Evolutionary conservation across 2,113 vertebrate genomes (phyloP).

Genomic region (Podocnemis expansa): DNA sequence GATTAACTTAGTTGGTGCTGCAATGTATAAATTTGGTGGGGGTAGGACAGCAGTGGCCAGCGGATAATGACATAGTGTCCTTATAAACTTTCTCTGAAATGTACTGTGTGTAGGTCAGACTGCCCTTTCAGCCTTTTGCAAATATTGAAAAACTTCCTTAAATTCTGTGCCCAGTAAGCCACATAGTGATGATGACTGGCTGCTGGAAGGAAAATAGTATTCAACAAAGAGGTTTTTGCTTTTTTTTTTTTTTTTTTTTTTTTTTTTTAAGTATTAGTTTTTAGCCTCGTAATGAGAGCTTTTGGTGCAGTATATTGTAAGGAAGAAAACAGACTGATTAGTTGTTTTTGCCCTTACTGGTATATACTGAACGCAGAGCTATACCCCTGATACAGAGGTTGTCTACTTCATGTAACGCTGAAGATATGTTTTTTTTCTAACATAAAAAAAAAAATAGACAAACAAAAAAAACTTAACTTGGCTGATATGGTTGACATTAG

Average conservation of each 20-base stretch:
- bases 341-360: neutral
- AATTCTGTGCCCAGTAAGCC: neutral
- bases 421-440: conserved; percentile 30
- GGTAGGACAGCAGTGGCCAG: neutral
- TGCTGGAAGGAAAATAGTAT: neutral
- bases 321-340: neutral
- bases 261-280: neutral
- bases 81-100: neutral
- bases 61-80: neutral
- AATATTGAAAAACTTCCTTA: neutral
- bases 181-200: neutral
- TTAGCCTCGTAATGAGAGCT: neutral
- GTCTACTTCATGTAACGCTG: conserved; percentile 5
- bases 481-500: neutral
- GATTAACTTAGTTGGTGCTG: neutral
- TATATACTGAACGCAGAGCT: neutral
- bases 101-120: neutral
- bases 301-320: neutral
- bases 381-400: neutral
- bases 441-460: neutral
- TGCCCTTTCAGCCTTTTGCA: neutral
- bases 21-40: neutral
- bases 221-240: neutral
- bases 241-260: neutral
- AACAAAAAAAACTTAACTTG: too few relatives aligned